Base-by-base conservation (phyloP, 53 echinoderm and acorn worm species). In the Astropecten irregularis region DNA sequence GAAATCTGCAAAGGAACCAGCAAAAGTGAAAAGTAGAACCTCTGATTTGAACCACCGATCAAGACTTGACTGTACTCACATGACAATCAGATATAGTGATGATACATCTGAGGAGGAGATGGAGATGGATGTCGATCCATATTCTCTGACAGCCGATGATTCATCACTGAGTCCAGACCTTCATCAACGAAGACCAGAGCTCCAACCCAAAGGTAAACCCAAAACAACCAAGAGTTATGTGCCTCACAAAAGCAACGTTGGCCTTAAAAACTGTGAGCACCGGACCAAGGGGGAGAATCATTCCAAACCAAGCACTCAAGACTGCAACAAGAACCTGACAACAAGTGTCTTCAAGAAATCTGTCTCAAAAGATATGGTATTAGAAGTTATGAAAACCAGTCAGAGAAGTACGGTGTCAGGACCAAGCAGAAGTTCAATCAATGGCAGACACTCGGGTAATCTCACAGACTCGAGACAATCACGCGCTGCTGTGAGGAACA, bases 131-230 rank as follows among this genome's bases (percentile, higher is more conserved):
- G 61, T 79, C 3, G 79, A 79, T 47, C 79, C 79, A 13, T 79
- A 79, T 32, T 79, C 79, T 1, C 63, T 79, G 62, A 79, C 62
- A 30, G 79, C 79, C 20, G 79, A 79, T 79, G 79, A 79, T 46
- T 60, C 79, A 26, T 62, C 79, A 9, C 79, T 62, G 29, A 16
- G 63, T 21, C 79, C 62, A 2, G 36, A 29, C 11, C 60, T 31
- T 2, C 28, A 61, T 15, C 48, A 34, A 3, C 26, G 10, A 22
- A 20, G 47, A 32, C 47, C 8, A 31, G 6, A 31, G 5, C 47
- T 30, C 26, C 10, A 44, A 21, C 25, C 70, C 21, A 39, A 18
- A 2, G 37, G 66, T 21, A n/a, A 4, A 8, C 54, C 22, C 19
- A 5, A 4, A n/a, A 21, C 54, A n/a, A n/a, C 8, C n/a, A n/a